Conservation (phyloP, 1,140 invertebrate species). For the Drosophila kanapiae region DNA sequence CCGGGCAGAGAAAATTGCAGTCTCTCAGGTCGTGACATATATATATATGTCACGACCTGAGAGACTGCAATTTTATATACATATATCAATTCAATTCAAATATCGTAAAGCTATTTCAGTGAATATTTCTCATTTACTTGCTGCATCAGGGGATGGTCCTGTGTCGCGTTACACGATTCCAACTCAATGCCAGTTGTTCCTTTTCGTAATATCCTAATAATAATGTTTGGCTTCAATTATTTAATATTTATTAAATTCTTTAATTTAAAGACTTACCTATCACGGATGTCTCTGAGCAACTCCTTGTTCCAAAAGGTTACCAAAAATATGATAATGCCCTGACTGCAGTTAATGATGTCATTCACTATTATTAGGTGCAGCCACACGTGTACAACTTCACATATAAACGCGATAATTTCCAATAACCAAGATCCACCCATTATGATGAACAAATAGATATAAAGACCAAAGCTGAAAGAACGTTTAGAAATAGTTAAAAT, state of each 20-base stretch:
- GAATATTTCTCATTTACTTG: neutral
- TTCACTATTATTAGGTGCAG: slow-evolving; percentile 82
- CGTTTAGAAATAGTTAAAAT: neutral
- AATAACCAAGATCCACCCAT: slow-evolving; percentile 90
- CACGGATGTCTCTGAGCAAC: slow-evolving; percentile 14
- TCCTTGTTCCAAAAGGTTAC: slow-evolving; percentile 85
- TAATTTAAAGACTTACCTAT: neutral
- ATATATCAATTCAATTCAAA: neutral
- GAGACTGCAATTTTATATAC: too few relatives aligned
- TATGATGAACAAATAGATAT: slow-evolving; percentile 89
- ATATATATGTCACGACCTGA: too few relatives aligned
- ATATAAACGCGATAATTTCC: slow-evolving; percentile 85
- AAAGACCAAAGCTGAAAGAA: slow-evolving; percentile 87
- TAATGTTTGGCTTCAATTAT: neutral
- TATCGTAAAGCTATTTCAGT: too few relatives aligned
- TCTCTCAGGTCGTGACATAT: too few relatives aligned
- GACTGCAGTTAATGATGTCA: slow-evolving; percentile 82
- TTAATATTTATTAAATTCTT: neutral
- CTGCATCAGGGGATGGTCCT: neutral
- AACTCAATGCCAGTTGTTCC: neutral
- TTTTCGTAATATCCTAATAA: neutral
- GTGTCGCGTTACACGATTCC: neutral
- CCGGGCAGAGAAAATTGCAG: too few relatives aligned
- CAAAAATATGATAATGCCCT: slow-evolving; percentile 87
- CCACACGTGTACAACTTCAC: neutral